Percentiles rank a stretch among this genome's conserved stretches.
phyloP scores from a whole-genome alignment of 1,140 invertebrate genomes.

The Bombus sylvicola region DNA sequence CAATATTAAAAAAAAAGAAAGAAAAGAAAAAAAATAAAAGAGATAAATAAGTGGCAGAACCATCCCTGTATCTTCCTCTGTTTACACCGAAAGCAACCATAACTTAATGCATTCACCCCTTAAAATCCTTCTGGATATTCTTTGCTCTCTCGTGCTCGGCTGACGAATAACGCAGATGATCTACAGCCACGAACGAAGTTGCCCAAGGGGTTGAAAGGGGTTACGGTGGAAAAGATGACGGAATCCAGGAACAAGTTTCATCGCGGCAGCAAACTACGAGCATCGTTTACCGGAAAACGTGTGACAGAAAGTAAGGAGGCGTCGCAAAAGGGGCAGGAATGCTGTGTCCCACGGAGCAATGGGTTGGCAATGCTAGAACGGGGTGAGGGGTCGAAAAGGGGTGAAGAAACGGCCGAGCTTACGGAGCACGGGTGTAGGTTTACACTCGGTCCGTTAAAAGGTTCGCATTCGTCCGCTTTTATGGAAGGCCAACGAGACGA shows the following conservation, averaged over 20 bases:
- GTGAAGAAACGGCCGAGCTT: constrained; percentile 3
- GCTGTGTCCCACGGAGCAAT: background rate
- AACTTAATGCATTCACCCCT: background rate
- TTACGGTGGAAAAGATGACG: background rate
- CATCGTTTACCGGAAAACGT: constrained; percentile 52
- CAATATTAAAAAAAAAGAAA: background rate
- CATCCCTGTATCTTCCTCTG: background rate
- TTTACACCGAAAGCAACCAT: background rate
- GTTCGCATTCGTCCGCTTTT: constrained; percentile 39
- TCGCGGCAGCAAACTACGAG: constrained; percentile 43
- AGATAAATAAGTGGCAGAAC: background rate
- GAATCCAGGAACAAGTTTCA: constrained; percentile 54
- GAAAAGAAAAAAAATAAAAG: no score
- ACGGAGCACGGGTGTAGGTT: constrained; percentile 29
- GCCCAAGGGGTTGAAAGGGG: background rate
- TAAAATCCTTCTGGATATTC: constrained; percentile 3
- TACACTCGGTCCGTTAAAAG: constrained; percentile 48
- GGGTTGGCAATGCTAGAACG: background rate
- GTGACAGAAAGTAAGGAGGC: constrained; percentile 44
- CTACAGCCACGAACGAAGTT: background rate
- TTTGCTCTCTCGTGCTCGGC: background rate
- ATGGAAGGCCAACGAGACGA: constrained; percentile 40
- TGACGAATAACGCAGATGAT: constrained; percentile 49
- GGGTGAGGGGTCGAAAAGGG: background rate
- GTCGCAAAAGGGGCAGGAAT: background rate